These are phyloP conservation scores for Rhopalosiphum nymphaeae DNA, from an alignment of 2,888 invertebrate genomes.

Conservation along the genomic window DNA sequence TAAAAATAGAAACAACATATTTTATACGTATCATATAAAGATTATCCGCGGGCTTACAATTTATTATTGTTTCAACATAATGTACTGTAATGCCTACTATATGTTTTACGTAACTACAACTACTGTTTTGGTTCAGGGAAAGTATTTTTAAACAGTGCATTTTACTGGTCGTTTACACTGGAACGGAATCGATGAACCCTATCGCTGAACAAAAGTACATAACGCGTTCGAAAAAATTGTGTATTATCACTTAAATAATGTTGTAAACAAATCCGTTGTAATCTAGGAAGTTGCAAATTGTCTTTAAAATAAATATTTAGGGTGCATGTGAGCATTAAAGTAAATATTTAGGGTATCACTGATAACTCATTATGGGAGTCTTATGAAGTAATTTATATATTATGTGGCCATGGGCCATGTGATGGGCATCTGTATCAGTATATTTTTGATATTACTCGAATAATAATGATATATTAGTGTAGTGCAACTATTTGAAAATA, in stretches of 20 bases:
- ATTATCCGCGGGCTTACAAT: background rate
- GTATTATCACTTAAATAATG: background rate
- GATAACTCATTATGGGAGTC: background rate
- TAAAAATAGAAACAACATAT: background rate
- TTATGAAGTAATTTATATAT: background rate
- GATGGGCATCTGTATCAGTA: background rate
- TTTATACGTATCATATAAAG: background rate
- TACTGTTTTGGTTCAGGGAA: background rate
- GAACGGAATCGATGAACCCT: background rate
- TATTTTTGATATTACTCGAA: background rate
- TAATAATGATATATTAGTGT: background rate
- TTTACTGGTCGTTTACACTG: background rate
- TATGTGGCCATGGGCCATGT: too few relatives aligned
- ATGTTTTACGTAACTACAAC: background rate
- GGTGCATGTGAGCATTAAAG: too few relatives aligned
- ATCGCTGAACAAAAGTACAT: background rate
- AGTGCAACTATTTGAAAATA: background rate
- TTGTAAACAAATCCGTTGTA: background rate
- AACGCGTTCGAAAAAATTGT: background rate
- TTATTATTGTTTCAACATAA: background rate
- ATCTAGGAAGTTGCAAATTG: background rate
- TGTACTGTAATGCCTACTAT: background rate
- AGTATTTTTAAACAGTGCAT: background rate
- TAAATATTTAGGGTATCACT: background rate
- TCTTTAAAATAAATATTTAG: background rate